Evolutionary conservation across 92 coral and sea anemone genomes (phyloP).

Genomic region (Epizoanthus illoricatus): DNA sequence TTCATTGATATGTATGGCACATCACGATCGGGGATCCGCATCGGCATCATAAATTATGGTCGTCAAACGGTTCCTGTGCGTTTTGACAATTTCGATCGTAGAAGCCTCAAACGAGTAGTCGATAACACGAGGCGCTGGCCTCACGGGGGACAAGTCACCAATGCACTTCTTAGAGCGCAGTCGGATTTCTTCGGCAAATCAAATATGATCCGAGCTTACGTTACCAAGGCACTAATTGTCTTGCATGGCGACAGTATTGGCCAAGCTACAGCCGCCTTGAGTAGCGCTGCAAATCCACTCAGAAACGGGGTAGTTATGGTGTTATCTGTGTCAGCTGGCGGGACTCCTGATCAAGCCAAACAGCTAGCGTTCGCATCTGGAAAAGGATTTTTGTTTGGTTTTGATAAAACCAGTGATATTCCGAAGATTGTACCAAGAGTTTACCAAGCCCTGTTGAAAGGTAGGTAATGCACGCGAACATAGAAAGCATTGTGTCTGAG

Average conservation of each 20-base stretch:
- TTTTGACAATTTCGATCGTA: conserved; percentile 71
- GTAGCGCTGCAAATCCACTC: conserved; percentile 58
- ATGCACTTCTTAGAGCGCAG: conserved; percentile 61
- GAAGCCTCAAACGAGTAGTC: conserved; percentile 61
- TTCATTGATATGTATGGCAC: conserved; percentile 80
- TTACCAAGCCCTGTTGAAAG: conserved; percentile 73
- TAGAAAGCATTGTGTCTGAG: too few relatives aligned
- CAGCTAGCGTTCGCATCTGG: conserved; percentile 65
- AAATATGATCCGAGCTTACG: conserved; percentile 61
- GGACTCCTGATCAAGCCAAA: conserved; percentile 54
- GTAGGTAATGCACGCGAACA: conserved; percentile 34
- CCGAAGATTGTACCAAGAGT: conserved; percentile 72
- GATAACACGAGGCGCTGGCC: conserved; percentile 50
- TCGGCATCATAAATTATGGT: conserved; percentile 80
- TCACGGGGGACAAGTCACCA: conserved; percentile 67
- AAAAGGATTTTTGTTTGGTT: conserved; percentile 65
- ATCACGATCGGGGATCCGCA: conserved; percentile 70
- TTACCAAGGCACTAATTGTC: conserved; percentile 72
- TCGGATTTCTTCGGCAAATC: conserved; percentile 51
- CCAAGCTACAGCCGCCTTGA: conserved; percentile 50
- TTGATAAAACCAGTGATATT: conserved; percentile 55
- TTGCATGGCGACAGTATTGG: conserved; percentile 72
- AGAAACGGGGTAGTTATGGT: conserved; percentile 67
- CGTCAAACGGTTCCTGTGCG: conserved; percentile 49
- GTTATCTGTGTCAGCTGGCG: conserved; percentile 77